Evolutionary conservation across 2,888 invertebrate genomes (phyloP).

Genomic region (Dendrolimus pini): DNA sequence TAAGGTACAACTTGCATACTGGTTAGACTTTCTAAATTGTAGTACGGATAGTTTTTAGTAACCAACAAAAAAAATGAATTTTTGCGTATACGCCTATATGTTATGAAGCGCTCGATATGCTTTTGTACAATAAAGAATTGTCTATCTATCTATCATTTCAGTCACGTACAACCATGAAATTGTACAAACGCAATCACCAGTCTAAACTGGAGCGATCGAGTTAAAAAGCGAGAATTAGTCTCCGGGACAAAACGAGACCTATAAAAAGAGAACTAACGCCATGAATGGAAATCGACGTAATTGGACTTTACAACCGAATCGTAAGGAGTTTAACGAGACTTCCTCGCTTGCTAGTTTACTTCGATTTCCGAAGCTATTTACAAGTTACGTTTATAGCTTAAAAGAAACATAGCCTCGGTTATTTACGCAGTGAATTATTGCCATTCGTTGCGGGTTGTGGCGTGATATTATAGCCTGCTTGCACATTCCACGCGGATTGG

Average conservation of each 20-base stretch:
- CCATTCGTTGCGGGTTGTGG: too few relatives aligned
- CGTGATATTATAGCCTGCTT: too few relatives aligned
- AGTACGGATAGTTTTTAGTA: too few relatives aligned
- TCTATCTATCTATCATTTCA: background rate
- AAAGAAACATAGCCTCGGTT: too few relatives aligned
- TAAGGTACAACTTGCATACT: too few relatives aligned
- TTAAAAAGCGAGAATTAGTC: conserved; percentile 19
- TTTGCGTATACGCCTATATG: too few relatives aligned
- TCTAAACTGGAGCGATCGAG: conserved; percentile 8
- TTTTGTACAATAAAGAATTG: background rate
- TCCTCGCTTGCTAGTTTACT: background rate
- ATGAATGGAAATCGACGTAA: conserved; percentile 24
- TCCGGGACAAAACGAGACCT: conserved; percentile 13
- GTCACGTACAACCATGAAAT: background rate
- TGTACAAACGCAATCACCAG: background rate
- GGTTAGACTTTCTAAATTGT: too few relatives aligned
- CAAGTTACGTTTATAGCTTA: too few relatives aligned
- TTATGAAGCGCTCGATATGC: too few relatives aligned
- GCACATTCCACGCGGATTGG: too few relatives aligned
- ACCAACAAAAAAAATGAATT: too few relatives aligned
- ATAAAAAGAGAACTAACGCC: conserved; percentile 19
- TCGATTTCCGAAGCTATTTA: conserved; percentile 9
- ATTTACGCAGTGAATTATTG: too few relatives aligned
- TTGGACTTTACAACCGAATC: conserved; percentile 15
- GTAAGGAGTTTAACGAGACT: background rate